phyloP scores from a whole-genome alignment of 2,797 vertebrate genomes.

The Dallia pectoralis region DNA sequence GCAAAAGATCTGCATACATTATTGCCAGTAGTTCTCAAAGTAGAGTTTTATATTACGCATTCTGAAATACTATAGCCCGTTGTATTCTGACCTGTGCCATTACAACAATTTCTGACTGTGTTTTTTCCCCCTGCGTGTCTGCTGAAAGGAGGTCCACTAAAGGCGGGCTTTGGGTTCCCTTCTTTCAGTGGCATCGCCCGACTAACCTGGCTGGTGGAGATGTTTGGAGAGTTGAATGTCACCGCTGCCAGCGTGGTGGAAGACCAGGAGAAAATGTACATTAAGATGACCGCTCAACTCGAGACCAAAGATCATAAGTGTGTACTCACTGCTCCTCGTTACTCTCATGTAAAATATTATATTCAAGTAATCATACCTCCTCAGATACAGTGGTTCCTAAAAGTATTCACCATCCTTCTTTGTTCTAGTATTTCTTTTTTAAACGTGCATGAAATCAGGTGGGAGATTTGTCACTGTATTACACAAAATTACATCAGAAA shows the following conservation, averaged over 20 bases:
- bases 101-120: not conserved
- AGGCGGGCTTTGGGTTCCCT: conserved; percentile 80
- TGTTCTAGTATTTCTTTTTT: too few species aligned
- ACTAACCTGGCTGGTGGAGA: conserved; percentile 89
- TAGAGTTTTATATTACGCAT: too few species aligned
- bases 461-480: too few species aligned
- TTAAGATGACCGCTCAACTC: conserved; percentile 85
- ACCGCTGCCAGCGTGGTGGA: conserved; percentile 76
- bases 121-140: not conserved
- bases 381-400: not conserved
- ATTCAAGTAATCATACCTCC: not conserved
- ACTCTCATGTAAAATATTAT: not conserved
- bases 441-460: too few species aligned
- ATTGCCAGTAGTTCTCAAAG: too few species aligned
- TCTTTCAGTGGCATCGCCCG: conserved; percentile 88
- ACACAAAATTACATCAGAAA: too few species aligned
- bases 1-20: too few species aligned
- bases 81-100: too few species aligned
- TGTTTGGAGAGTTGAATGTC: conserved; percentile 87
- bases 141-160: conserved; percentile 77
- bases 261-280: conserved; percentile 69
- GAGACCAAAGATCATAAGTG: conserved; percentile 78
- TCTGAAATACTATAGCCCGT: not conserved
- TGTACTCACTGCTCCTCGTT: conserved; percentile 28
- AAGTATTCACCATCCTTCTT: not conserved